phyloP scores from a whole-genome alignment of 1,140 invertebrate genomes.

The Drosophila trapezifrons region DNA sequence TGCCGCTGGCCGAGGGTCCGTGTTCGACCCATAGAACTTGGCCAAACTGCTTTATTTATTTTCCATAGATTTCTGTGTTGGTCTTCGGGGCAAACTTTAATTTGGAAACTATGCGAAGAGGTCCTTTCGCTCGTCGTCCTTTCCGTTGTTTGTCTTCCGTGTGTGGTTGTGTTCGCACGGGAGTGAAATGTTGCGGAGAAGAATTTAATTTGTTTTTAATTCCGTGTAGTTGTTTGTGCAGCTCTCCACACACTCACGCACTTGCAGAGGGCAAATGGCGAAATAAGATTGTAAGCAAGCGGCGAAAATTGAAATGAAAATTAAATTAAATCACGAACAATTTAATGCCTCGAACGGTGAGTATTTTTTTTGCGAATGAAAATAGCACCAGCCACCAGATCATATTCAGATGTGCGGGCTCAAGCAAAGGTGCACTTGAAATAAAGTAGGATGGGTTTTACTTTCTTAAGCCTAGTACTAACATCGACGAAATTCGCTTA shows the following conservation, averaged over 20 bases:
- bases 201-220: constrained; percentile 82
- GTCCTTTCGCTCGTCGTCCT: constrained; percentile 24
- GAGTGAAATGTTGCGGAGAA: constrained; percentile 54
- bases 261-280: constrained; percentile 1
- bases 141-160: constrained; percentile 31
- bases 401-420: constrained; percentile 24
- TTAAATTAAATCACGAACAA: constrained; percentile 48
- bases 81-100: constrained; percentile 60
- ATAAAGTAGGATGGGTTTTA: background rate
- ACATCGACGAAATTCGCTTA: no score
- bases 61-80: constrained; percentile 24
- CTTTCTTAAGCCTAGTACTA: no score
- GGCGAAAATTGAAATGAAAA: constrained; percentile 54
- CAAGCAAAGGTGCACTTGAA: background rate
- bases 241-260: constrained; percentile 28
- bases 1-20: constrained; percentile 28
- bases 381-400: background rate
- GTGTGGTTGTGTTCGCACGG: constrained; percentile 39
- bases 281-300: background rate
- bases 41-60: constrained; percentile 48
- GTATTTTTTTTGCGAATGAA: constrained; percentile 20
- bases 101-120: constrained; percentile 66
- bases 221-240: constrained; percentile 54
- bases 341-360: constrained; percentile 45
- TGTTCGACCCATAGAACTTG: constrained; percentile 21